Base-by-base conservation (phyloP, 2,797 vertebrate genomes). In the Ispidina picta region DNA sequence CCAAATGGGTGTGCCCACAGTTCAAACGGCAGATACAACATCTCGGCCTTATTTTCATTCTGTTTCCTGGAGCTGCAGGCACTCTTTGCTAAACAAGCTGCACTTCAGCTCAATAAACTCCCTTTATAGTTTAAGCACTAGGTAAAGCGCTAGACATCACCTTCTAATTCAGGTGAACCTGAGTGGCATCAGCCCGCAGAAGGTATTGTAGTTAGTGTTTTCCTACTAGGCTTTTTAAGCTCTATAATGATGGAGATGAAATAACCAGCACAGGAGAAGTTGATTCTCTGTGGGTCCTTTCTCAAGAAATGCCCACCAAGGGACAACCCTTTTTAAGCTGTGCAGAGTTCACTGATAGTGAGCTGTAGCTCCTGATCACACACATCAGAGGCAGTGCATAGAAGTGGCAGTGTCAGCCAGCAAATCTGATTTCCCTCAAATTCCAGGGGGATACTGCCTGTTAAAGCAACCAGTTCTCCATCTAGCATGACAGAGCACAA, bases 31-130 rank as follows among this genome's bases (percentile, higher is more conserved):
- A 94, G 70, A 37, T 93, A 4, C 0, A 69, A 58, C 68, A 79
- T 86, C 78, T 88, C 31, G 35, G 21, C 78, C 74, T 84, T 82
- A 77, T 94, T 94, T 92, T 90, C 89, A n/a, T 87, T 35, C 82
- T 89, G 63, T 89, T 95, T 92, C 94, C 86, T 74, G 89, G 79
- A 92, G 86, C 89, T 92, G 73, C 69, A 69, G 84, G 76, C 66
- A 8, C 20, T 78, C 55, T 78, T 73, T 75, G 73, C 52, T 41
- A 35, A 41, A 55, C 58, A 25, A 43, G 15, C 43, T 74, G 51
- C 72, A 39, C 63, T 95, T 89, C 43, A 83, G 70, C 82, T 87
- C 84, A 72, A 3, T 89, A 72, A 81, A 41, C 31, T 75, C 68
- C 12, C 35, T 70, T 80, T 72, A 69, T 49, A 43, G 60, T 10